Conservation (phyloP, 2,113 vertebrate genomes). For the Brachyhypopomus occidentalis region DNA sequence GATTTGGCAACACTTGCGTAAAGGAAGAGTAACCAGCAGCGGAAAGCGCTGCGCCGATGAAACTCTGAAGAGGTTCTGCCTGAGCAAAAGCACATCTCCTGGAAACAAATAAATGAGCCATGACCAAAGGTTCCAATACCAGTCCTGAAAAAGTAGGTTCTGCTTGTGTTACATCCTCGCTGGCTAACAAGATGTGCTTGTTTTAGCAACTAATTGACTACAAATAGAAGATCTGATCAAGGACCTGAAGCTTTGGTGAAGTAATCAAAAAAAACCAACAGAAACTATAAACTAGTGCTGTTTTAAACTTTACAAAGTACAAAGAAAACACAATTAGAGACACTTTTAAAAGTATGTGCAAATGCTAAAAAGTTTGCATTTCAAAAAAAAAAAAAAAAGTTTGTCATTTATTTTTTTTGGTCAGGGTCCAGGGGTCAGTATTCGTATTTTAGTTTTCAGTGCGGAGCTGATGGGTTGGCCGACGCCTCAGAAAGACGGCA, state of each 20-base stretch:
- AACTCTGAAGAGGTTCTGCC: no score
- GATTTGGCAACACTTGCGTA: background rate
- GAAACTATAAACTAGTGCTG: background rate
- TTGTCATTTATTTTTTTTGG: background rate
- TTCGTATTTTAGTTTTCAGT: background rate
- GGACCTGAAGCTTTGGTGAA: background rate
- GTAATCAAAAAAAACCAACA: background rate
- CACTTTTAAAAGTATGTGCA: background rate
- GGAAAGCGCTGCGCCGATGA: no score
- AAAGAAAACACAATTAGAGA: no score
- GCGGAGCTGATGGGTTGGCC: background rate
- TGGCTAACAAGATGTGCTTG: no score
- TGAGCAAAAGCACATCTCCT: no score
- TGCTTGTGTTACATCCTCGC: no score
- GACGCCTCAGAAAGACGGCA: background rate
- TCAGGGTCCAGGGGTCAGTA: constrained; percentile 10
- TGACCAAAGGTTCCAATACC: no score
- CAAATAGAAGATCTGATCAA: background rate
- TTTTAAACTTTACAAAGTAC: no score
- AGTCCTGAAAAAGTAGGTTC: no score
- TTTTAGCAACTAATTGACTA: background rate
- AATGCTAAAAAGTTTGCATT: no score
- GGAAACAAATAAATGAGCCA: no score
- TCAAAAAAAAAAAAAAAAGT: no score
- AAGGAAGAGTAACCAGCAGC: background rate